phyloP scores from a whole-genome alignment of 2,888 invertebrate genomes.

The Barypeithes pellucidus region DNA sequence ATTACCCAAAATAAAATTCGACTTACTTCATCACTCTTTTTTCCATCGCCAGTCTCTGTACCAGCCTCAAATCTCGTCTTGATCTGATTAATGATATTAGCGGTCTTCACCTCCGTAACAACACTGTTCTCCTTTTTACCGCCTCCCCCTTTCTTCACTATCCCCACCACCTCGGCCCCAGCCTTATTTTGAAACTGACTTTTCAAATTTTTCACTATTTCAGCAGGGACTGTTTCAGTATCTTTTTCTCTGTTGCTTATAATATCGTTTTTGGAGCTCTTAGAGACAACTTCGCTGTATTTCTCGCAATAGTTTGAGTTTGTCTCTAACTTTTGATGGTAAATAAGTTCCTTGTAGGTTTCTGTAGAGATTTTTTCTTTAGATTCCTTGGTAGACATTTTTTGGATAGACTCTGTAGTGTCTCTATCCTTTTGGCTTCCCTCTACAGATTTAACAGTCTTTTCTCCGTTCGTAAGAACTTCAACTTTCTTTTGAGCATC shows the following conservation, averaged over 20 bases:
- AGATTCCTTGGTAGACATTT: conserved; percentile 16
- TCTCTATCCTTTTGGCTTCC: neutral
- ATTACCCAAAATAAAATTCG: neutral
- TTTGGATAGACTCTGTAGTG: neutral
- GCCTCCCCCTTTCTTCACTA: conserved; percentile 58
- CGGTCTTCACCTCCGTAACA: conserved; percentile 61
- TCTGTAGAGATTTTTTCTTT: conserved; percentile 52
- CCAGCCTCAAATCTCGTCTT: conserved; percentile 66
- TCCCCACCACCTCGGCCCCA: conserved; percentile 59
- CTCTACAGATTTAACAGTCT: neutral
- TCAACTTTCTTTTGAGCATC: neutral
- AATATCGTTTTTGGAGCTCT: conserved; percentile 55
- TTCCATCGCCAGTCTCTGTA: conserved; percentile 57
- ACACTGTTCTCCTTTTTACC: conserved; percentile 56
- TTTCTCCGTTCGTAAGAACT: conserved; percentile 7
- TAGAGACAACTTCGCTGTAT: conserved; percentile 59
- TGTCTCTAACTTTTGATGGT: conserved; percentile 59
- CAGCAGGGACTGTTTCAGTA: conserved; percentile 61
- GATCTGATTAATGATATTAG: conserved; percentile 68
- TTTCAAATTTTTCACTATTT: conserved; percentile 63
- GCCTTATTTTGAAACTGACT: conserved; percentile 62
- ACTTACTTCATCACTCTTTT: conserved; percentile 60
- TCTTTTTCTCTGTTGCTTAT: conserved; percentile 60
- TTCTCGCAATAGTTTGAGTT: conserved; percentile 61
- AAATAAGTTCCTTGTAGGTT: conserved; percentile 59